Evolutionary conservation across 2,888 invertebrate species (phyloP), one percentile per base, ranked within the genome.

Genomic region (Napeogenes sylphis): DNA sequence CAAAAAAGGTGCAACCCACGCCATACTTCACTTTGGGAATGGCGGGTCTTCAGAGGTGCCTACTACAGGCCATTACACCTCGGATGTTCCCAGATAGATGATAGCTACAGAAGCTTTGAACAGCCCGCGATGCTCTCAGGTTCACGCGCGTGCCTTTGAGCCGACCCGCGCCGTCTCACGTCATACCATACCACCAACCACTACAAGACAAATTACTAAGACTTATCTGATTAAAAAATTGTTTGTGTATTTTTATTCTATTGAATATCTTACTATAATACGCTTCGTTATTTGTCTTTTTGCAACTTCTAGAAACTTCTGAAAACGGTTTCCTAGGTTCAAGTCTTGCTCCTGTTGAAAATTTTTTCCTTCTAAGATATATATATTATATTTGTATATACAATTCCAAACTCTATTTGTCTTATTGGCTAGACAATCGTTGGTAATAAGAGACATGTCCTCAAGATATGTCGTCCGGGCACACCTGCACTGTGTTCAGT

Each of bases 61-160:
- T 85, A 87, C 73, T 71, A 68, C 74, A 77, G 77, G 81, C 84
- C 82, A 85, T 89, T 88, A 88, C 88, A 86, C 87, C 84, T 84
- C 79, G 79, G 81, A 79, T 75, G 81, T 79, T 82, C 76, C 76
- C 72, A 73, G 75, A 74, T 73, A 69, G 58, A 62, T 68, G 76
- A 75, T 75, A 78, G 74, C 71, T 68, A 70, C 71, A 73, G 69
- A 73, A 68, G 72, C 87, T 87, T 87, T 88, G 85, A 82, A 68
- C 74, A 61, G 75, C 75, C 80, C 81, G 82, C 80, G 76, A 74
- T 78, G 81, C 78, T 81, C 79, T 79, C 68, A 79, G 74, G 85
- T 85, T 72, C 87, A 87, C 80, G 85, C 83, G 82, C 90, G 90
- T 90, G 89, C 83, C 82, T 90, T 88, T 90, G 88, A 76, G 70